Base-by-base conservation (phyloP, 2,888 invertebrate species). In the Pherbina coryleti region DNA sequence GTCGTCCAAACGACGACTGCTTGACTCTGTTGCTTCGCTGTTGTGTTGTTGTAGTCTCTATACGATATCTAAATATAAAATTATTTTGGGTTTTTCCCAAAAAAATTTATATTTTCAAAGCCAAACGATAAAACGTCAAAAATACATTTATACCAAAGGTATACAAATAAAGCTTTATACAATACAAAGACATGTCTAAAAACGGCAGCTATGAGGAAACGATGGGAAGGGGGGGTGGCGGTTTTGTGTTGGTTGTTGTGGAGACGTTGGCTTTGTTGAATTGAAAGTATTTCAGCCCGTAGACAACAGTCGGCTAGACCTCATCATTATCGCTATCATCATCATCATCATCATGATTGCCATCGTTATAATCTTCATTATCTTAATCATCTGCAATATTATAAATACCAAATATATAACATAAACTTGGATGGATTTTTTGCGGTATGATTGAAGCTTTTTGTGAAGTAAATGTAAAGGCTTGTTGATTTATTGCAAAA, bases 61-160 rank as follows among this genome's bases (percentile, higher is more conserved):
- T 34, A 53, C 19, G 25, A 67, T 51, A 62, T 25, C 78, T 82
- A 82, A 81, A 83, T 81, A 81, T 80, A 83, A 80, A 82, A 78
- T 73, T 80, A 81, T 82, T 82, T 83, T 82, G 80, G 82, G 82
- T 82, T 83, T 83, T 83, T 80, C 81, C 81, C 79, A 78, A 81
- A 81, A 81, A 78, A 55, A 67, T 49, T n/a, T 71, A 22, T 62
- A 71, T 77, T 75, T 76, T 78, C 79, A 76, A 79, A 79, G 76
- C 75, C 77, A 75, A 64, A 73, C 60, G 62, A 73, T 60, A 73
- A 73, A 60, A 60, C 44, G 60, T 55, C 73, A 60, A 44, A 73
- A 73, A 37, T 49, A 44, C 49, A 19, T 62, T 28, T 22, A 44
- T 28, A 73, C 28, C 7, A 22, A 28, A 28, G n/a, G 19, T 37